phyloP scores from a whole-genome alignment of 2,888 invertebrate genomes.

The Caenorhabditis doughertyi region DNA sequence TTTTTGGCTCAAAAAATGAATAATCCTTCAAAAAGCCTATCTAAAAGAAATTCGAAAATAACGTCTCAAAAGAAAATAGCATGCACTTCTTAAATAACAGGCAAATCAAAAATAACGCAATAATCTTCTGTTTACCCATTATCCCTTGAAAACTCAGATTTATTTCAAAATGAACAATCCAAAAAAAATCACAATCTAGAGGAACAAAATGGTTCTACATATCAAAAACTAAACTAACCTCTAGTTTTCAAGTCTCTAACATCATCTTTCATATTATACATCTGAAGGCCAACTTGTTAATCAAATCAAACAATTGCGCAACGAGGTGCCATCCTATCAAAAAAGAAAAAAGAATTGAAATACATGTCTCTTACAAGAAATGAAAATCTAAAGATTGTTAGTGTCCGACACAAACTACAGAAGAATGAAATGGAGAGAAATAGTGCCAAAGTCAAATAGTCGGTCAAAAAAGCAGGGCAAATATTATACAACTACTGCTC shows the following conservation, averaged over 20 bases:
- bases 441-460: constrained; percentile 47
- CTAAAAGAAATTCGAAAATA: too few species aligned
- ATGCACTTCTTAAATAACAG: too few species aligned
- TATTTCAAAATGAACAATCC: too few species aligned
- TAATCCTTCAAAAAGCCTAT: too few species aligned
- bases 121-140: too few species aligned
- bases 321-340: constrained; percentile 30
- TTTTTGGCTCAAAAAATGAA: too few species aligned
- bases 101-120: too few species aligned
- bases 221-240: not conserved
- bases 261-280: not conserved
- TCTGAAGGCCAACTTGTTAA: constrained; percentile 18
- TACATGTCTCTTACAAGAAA: not conserved
- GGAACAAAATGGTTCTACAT: not conserved
- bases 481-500: constrained; percentile 19
- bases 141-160: too few species aligned
- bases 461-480: constrained; percentile 40
- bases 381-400: not conserved
- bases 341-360: not conserved
- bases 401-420: constrained; percentile 34
- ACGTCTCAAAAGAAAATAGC: too few species aligned
- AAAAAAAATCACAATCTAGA: too few species aligned
- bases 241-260: not conserved
- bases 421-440: not conserved
- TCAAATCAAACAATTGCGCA: constrained; percentile 39